Percentiles rank a stretch among this genome's conserved stretches.
Conservation (phyloP, 2,797 vertebrate genomes). For the Coilia nasus region DNA sequence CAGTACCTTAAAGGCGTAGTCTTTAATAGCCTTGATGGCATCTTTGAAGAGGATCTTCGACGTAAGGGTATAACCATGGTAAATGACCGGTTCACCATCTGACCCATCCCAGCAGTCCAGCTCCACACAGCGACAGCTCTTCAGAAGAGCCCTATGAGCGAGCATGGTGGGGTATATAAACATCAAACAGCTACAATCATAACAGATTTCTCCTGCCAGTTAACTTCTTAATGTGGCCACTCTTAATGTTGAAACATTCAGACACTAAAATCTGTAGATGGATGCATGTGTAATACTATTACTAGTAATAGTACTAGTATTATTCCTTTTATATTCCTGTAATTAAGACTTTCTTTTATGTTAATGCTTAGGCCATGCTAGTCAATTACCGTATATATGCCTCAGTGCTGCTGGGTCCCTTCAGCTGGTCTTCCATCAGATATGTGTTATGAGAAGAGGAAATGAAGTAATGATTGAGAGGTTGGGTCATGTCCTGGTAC, state of each 20-base stretch:
- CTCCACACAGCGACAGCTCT: conserved; percentile 94
- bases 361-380: not conserved
- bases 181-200: not conserved
- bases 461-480: conserved; percentile 93
- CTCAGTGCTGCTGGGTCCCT: conserved; percentile 93
- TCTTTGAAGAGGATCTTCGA: conserved; percentile 95
- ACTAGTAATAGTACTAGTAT: too few species aligned
- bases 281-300: not conserved
- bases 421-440: conserved; percentile 92
- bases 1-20: conserved; percentile 92
- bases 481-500: conserved; percentile 94
- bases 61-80: conserved; percentile 95
- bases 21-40: conserved; percentile 86
- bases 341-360: not conserved
- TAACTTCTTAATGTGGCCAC: not conserved
- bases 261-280: not conserved
- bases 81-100: conserved; percentile 88
- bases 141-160: conserved; percentile 85
- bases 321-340: not conserved
- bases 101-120: conserved; percentile 96
- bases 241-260: not conserved
- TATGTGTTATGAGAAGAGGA: conserved; percentile 99
- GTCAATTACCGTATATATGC: conserved; percentile 77
- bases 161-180: not conserved
- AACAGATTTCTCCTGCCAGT: not conserved